Percentiles rank a stretch among this genome's conserved stretches.
phyloP scores from a whole-genome alignment of 2,797 vertebrate genomes.

The Bovichtus diacanthus region DNA sequence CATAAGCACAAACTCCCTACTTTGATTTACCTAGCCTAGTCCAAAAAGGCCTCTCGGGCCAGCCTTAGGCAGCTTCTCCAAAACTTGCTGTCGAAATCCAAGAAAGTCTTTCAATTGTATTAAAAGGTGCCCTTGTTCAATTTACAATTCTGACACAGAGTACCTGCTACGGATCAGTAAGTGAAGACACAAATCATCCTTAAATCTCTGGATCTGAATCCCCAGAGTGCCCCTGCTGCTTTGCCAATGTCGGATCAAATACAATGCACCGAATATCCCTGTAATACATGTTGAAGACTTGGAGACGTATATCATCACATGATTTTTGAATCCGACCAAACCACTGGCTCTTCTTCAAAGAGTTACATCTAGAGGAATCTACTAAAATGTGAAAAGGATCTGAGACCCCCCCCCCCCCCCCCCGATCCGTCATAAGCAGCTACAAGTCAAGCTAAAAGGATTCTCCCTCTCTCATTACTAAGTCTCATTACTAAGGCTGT shows the following conservation, averaged over 20 bases:
- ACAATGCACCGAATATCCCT: constrained; percentile 7
- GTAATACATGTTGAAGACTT: constrained; percentile 10
- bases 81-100: constrained; percentile 13
- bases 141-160: constrained; percentile 8
- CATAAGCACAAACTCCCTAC: not conserved
- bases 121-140: not conserved
- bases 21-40: not conserved
- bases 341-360: constrained; percentile 65
- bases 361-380: constrained; percentile 36
- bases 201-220: constrained; percentile 4
- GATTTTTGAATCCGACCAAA: constrained; percentile 38
- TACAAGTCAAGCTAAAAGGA: constrained; percentile 41
- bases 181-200: constrained; percentile 11
- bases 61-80: not conserved
- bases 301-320: constrained; percentile 41
- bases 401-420: not conserved
- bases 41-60: not conserved
- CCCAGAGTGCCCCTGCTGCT: constrained; percentile 2
- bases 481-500: constrained; percentile 41
- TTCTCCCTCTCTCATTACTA: constrained; percentile 27
- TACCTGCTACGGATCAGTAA: constrained; percentile 9
- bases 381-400: constrained; percentile 29
- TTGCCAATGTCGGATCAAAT: constrained; percentile 37
- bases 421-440: constrained; percentile 40
- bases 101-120: not conserved